Base-by-base conservation (phyloP, 1,140 invertebrate genomes). In the Camponotus vicinus region DNA sequence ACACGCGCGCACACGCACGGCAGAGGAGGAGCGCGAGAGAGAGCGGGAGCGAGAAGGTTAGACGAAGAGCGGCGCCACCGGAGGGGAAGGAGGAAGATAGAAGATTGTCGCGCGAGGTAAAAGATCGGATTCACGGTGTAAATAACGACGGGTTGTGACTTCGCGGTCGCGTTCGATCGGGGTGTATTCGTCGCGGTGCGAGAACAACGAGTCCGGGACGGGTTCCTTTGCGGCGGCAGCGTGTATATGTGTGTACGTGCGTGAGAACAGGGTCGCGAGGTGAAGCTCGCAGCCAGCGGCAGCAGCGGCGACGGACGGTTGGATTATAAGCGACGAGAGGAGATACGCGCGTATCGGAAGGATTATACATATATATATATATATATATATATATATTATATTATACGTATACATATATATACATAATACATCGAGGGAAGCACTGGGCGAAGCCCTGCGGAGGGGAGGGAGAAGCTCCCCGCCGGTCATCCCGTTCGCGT, bases 241-340 rank as follows among this genome's bases (percentile, higher is more conserved):
- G 61, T 76, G 40, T 57, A 18, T 64, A 77, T 57, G 77, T 75
- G 57, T 78, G 32, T 90, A 66, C 57, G 79, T 87, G 85, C 85
- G 89, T 90, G 89, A 76, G 88, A 89, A 89, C 88, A 86, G 85
- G 85, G 88, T 89, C 85, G 88, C 73, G 84, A 89, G 85, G 88
- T 89, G 87, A 89, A 89, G 75, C 76, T 87, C 80, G 76, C 61
- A 42, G 37, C 76, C 75, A 55, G 61, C 37, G 49, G 67, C 70
- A 55, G 32, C 70, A 32, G 57, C 75, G 42, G 18, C 27, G 40
- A 37, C 64, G 34, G 21, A 80, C 78, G 55, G 7, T 67, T 42
- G 83, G 75, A 85, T 85, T 78, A 78, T 52, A 78, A 21, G 61
- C 42, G 40, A 64, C 61, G 27, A 32, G 59, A 66, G 27, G 73